Percentiles rank a stretch among this genome's conserved stretches.
phyloP scores from a whole-genome alignment of 2,888 invertebrate species.

The Clistopyga incitator region DNA sequence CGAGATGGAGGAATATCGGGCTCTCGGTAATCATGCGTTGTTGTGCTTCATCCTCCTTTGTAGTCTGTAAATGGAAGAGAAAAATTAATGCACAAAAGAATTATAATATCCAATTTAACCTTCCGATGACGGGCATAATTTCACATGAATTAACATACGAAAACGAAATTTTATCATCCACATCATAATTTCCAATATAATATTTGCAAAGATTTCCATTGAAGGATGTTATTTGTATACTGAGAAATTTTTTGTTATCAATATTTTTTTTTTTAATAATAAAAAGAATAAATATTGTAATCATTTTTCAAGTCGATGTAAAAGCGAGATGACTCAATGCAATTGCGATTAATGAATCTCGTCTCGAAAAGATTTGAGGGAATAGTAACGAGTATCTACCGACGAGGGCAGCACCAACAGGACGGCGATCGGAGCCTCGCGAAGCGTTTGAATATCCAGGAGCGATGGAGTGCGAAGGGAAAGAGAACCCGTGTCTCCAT shows the following conservation, averaged over 20 bases:
- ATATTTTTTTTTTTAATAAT: not conserved
- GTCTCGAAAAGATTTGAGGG: not conserved
- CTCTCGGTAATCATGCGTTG: conserved; percentile 46
- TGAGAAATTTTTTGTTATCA: too few species aligned
- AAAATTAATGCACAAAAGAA: not conserved
- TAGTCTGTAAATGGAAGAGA: not conserved
- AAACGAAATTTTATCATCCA: too few species aligned
- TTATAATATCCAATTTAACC: not conserved
- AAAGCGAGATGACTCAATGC: conserved; percentile 1
- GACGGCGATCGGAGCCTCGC: conserved; percentile 52
- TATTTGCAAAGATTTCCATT: too few species aligned
- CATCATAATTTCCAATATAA: too few species aligned
- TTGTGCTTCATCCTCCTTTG: conserved; percentile 27
- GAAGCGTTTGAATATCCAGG: not conserved
- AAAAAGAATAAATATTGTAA: not conserved
- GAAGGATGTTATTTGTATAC: too few species aligned
- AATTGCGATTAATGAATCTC: not conserved
- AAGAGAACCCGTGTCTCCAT: conserved; percentile 2
- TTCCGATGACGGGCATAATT: not conserved
- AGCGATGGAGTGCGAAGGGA: not conserved
- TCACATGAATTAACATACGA: too few species aligned
- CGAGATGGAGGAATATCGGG: conserved; percentile 52
- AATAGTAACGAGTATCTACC: conserved; percentile 15
- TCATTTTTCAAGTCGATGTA: not conserved
- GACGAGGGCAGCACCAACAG: conserved; percentile 76